phyloP scores from a whole-genome alignment of 2,888 invertebrate species.

The Tortricodes alternella region DNA sequence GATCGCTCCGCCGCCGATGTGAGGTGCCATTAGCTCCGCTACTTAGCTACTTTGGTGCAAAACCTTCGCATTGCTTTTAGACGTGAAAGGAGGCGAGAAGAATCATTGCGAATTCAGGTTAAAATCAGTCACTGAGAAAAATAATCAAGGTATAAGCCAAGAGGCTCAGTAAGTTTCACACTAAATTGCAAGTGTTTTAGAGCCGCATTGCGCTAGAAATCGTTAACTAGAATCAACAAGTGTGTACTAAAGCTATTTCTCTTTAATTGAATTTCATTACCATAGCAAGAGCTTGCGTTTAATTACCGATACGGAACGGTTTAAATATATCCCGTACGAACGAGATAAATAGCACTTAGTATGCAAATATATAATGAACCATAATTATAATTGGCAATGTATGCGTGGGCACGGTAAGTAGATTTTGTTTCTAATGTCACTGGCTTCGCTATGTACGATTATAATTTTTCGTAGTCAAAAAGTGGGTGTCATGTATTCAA shows the following conservation, averaged over 20 bases:
- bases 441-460: not conserved
- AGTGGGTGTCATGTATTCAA: too few species aligned
- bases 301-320: slow-evolving; percentile 62
- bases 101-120: not conserved
- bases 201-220: slow-evolving; percentile 36
- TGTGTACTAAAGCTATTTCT: slow-evolving; percentile 53
- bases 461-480: not conserved
- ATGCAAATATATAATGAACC: slow-evolving; percentile 50
- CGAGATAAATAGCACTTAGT: slow-evolving; percentile 49
- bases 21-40: slow-evolving; percentile 19
- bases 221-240: slow-evolving; percentile 58
- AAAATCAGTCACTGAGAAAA: not conserved
- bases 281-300: slow-evolving; percentile 68
- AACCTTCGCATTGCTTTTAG: slow-evolving; percentile 5
- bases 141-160: not conserved
- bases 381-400: slow-evolving; percentile 34
- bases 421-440: slow-evolving; percentile 35
- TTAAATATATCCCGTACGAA: slow-evolving; percentile 44
- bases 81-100: not conserved
- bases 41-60: slow-evolving; percentile 1
- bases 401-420: slow-evolving; percentile 13
- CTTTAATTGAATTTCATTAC: slow-evolving; percentile 75
- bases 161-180: not conserved
- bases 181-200: slow-evolving; percentile 26
- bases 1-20: slow-evolving; percentile 49